These are phyloP conservation scores for Galeopsomyia nigrocyanea DNA, from an alignment of 2,888 invertebrate genomes.

Conservation along the genomic window DNA sequence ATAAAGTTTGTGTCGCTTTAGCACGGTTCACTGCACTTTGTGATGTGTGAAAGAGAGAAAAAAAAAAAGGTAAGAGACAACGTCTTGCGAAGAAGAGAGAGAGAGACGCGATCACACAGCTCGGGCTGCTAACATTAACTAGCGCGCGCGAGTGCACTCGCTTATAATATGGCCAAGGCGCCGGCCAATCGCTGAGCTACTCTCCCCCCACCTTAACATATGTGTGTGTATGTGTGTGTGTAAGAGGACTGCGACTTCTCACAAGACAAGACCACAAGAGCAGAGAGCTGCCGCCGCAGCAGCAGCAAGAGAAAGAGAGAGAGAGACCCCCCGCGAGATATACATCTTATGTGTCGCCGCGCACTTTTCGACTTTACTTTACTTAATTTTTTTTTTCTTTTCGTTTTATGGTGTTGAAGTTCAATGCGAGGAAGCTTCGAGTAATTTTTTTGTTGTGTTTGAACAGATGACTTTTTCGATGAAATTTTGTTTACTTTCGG, in stretches of 20 bases:
- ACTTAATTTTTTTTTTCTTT: slow-evolving; percentile 1
- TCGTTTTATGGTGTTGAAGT: background rate
- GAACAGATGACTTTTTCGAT: too few species aligned
- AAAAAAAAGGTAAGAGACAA: slow-evolving; percentile 51
- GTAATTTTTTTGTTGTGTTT: too few species aligned
- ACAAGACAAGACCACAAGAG: too few species aligned
- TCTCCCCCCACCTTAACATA: background rate
- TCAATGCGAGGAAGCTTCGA: too few species aligned
- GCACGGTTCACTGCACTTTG: background rate
- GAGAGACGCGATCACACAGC: slow-evolving; percentile 43
- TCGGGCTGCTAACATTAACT: slow-evolving; percentile 65
- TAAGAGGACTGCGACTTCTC: too few species aligned
- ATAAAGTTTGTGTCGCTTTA: too few species aligned
- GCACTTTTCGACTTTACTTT: slow-evolving; percentile 1
- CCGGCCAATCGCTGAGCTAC: slow-evolving; percentile 63
- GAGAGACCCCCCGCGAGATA: slow-evolving; percentile 31
- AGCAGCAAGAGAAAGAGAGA: background rate
- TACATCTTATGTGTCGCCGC: slow-evolving; percentile 13
- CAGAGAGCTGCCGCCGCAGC: too few species aligned
- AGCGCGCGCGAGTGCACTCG: slow-evolving; percentile 63
- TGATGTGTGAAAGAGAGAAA: background rate
- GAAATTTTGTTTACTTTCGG: too few species aligned
- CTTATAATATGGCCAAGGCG: slow-evolving; percentile 67
- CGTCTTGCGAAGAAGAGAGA: slow-evolving; percentile 60
- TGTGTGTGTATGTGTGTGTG: background rate